A percentile compares a stretch with the other conserved stretches of the same genome.
Evolutionary conservation across 2,888 invertebrate species (phyloP).

Genomic region (Leptarthrus brevirostris): DNA sequence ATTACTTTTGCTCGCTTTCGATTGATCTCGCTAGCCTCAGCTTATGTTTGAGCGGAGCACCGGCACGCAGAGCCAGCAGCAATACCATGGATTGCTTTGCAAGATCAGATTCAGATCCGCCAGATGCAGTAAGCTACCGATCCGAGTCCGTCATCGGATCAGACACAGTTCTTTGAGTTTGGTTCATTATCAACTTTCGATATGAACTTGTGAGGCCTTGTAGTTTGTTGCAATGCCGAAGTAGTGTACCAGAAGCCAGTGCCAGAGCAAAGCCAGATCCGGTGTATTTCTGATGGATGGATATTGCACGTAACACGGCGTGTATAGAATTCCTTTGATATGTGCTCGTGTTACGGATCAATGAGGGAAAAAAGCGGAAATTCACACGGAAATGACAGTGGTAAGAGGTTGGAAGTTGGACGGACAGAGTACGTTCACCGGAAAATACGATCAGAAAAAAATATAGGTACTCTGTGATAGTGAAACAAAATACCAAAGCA

Average conservation of each 20-base stretch:
- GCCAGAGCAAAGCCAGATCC: not conserved
- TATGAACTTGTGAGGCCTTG: constrained; percentile 34
- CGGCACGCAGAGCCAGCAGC: too few species aligned
- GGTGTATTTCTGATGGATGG: not conserved
- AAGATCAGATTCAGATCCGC: constrained; percentile 32
- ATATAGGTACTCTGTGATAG: not conserved
- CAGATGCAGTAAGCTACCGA: constrained; percentile 26
- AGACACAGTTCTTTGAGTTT: constrained; percentile 2
- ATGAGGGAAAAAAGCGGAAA: constrained; percentile 31
- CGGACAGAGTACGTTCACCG: not conserved
- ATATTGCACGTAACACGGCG: not conserved
- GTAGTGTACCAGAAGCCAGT: not conserved
- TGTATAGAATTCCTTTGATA: not conserved
- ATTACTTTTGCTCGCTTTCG: constrained; percentile 37
- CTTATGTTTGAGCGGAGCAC: not conserved
- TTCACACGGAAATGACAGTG: constrained; percentile 36
- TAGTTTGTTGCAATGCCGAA: not conserved
- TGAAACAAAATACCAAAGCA: not conserved
- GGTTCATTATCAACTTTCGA: constrained; percentile 30
- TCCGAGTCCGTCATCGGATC: constrained; percentile 36
- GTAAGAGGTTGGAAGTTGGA: not conserved
- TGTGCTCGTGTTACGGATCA: constrained; percentile 12
- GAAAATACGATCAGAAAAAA: not conserved
- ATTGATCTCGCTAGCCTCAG: constrained; percentile 15
- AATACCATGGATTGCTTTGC: not conserved